Evolutionary conservation across 2,113 vertebrate genomes (phyloP).

Genomic region (Himantopus leucocephalus): DNA sequence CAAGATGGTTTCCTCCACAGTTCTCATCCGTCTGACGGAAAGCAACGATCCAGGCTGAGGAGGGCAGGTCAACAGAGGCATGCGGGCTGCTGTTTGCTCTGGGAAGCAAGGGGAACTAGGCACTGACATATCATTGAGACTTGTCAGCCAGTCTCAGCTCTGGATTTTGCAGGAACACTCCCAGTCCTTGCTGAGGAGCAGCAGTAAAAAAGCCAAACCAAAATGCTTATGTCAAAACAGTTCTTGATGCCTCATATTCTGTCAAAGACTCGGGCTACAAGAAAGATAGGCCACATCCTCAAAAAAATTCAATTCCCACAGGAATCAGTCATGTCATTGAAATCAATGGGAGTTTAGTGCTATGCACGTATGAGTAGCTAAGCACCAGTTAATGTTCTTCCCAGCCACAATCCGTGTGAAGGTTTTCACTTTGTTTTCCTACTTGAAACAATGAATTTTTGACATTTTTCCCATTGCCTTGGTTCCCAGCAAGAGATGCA

Average conservation of each 20-base stretch:
- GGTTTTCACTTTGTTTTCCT: neutral
- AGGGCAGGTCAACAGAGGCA: neutral
- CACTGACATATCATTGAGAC: neutral
- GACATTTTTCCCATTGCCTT: neutral
- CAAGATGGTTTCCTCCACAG: neutral
- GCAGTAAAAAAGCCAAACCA: neutral
- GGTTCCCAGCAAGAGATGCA: neutral
- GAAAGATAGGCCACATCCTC: neutral
- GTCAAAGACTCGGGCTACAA: neutral
- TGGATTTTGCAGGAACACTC: neutral
- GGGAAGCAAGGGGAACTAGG: neutral
- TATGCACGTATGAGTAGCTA: neutral
- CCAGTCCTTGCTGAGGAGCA: neutral
- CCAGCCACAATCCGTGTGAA: neutral
- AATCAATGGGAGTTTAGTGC: neutral
- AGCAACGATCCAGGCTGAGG: neutral
- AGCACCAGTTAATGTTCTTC: neutral
- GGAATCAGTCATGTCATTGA: neutral
- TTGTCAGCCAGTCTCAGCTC: rapidly evolving
- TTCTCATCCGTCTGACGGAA: neutral
- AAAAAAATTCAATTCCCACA: neutral
- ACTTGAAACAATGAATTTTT: neutral
- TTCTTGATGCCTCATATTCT: neutral
- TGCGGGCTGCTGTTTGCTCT: neutral
- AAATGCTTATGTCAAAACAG: neutral